phyloP scores from a whole-genome alignment of 2,797 vertebrate genomes.

The Channallabes apus region DNA sequence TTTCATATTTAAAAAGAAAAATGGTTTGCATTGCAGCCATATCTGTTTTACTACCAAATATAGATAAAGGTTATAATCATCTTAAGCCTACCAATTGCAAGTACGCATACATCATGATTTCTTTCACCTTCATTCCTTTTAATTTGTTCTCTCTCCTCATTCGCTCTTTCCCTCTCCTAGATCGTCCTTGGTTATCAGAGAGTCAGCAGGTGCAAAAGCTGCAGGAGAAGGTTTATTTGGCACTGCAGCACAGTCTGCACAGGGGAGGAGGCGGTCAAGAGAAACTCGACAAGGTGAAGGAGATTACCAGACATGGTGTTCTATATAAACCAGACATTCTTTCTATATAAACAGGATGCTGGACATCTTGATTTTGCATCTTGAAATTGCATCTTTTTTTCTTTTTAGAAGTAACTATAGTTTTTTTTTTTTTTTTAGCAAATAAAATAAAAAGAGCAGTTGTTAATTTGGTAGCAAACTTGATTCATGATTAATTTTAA shows the following conservation, averaged over 20 bases:
- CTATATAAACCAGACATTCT: neutral
- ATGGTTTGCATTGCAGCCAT: neutral
- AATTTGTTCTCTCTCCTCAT: constrained; percentile 2
- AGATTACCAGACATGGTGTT: neutral
- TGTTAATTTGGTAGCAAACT: no score
- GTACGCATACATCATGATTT: neutral
- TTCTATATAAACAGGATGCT: neutral
- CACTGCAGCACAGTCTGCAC: constrained; percentile 86
- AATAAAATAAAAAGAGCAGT: no score
- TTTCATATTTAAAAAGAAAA: neutral
- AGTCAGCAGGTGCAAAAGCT: constrained; percentile 86
- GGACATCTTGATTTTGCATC: no score
- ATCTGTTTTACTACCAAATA: neutral
- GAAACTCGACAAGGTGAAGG: constrained; percentile 84
- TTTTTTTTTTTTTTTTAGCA: neutral
- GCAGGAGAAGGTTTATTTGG: constrained; percentile 86
- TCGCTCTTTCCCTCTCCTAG: constrained; percentile 60
- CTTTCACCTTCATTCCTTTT: neutral
- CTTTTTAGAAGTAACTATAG: no score
- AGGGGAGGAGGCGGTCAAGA: constrained; percentile 79
- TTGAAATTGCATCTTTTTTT: no score
- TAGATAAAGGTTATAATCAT: neutral
- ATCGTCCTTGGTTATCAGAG: constrained; percentile 86
- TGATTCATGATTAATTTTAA: no score
- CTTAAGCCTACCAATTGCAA: neutral